phyloP scores from a whole-genome alignment of 2,113 vertebrate genomes.

The Melozone crissalis region DNA sequence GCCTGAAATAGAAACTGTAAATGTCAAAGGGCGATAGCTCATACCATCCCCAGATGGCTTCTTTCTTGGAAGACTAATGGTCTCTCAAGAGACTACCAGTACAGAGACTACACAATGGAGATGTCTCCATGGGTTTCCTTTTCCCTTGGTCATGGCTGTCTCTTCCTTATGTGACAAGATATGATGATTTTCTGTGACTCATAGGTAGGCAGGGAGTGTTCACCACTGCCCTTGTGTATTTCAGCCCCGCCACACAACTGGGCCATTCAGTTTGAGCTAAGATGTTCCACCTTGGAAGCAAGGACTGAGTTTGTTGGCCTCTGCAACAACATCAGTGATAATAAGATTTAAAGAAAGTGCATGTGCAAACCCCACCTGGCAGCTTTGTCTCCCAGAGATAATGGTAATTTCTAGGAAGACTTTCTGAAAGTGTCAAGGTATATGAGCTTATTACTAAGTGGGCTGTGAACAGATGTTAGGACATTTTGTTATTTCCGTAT shows the following conservation, averaged over 20 bases:
- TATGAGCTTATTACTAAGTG: background rate
- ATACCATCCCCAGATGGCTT: background rate
- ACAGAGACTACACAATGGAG: background rate
- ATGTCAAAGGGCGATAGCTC: background rate
- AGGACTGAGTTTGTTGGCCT: background rate
- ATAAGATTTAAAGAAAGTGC: background rate
- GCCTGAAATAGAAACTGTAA: background rate
- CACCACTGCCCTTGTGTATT: background rate
- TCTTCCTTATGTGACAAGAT: background rate
- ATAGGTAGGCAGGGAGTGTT: background rate
- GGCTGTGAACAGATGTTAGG: constrained; percentile 15
- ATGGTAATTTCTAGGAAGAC: constrained; percentile 1
- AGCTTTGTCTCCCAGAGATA: background rate
- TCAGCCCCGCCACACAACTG: background rate
- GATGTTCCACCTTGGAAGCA: background rate
- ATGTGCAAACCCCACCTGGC: background rate
- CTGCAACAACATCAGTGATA: background rate
- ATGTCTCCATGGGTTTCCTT: background rate
- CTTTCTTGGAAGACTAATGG: background rate
- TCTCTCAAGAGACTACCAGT: background rate
- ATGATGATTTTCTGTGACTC: background rate
- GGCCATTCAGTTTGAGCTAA: background rate
- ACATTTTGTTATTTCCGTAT: constrained; percentile 31
- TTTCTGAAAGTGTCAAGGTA: background rate
- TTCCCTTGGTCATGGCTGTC: background rate